Percentiles rank a stretch among this genome's conserved stretches.
phyloP scores from a whole-genome alignment of 2,113 vertebrate genomes.

The Leucopsar rothschildi region DNA sequence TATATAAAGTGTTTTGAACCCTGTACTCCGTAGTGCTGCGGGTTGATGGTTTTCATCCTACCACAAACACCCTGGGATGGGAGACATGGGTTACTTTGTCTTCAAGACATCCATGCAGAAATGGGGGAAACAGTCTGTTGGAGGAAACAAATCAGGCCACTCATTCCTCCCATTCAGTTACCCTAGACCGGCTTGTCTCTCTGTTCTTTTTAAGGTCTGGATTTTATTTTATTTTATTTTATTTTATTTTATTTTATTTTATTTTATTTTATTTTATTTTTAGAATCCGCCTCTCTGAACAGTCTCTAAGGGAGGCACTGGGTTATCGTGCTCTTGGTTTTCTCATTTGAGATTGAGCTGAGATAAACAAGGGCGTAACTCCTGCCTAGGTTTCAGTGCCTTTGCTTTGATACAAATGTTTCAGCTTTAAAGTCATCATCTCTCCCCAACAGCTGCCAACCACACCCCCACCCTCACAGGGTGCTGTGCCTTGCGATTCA shows the following conservation, averaged over 20 bases:
- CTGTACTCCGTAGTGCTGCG: not conserved
- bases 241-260: not conserved
- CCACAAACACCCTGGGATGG: not conserved
- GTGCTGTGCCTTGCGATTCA: not conserved
- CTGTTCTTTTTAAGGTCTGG: not conserved
- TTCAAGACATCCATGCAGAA: not conserved
- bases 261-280: not conserved
- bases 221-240: not conserved
- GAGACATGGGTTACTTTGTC: not conserved
- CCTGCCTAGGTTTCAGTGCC: accelerated
- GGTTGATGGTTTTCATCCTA: accelerated
- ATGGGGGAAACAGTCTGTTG: not conserved
- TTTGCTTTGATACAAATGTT: not conserved
- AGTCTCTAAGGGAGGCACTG: not conserved
- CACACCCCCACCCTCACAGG: not conserved
- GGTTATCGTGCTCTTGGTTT: not conserved
- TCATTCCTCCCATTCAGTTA: not conserved
- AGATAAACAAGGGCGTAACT: not conserved
- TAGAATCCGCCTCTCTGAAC: not conserved
- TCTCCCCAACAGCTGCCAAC: not conserved
- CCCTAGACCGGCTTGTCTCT: not conserved
- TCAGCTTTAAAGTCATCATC: not conserved
- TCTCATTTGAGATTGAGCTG: not conserved
- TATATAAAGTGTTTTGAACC: not conserved
- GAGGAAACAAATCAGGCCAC: not conserved